A percentile compares a stretch with the other conserved stretches of the same genome.
Conservation (phyloP, 2,888 invertebrate species). For the Mesorhabditis belari region DNA sequence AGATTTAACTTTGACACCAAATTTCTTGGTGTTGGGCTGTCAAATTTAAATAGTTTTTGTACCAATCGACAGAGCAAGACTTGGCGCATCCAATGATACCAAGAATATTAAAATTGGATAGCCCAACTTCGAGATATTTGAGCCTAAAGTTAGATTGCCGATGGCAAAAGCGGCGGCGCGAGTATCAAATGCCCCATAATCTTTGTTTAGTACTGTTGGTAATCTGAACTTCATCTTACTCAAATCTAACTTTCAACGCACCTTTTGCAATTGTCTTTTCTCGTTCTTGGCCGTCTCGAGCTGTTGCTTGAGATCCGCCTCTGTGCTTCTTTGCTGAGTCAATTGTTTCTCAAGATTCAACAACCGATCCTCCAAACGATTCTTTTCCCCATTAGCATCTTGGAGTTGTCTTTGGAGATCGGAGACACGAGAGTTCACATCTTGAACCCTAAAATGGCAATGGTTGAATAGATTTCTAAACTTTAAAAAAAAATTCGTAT, state of each 20-base stretch:
- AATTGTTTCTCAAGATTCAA: conserved; percentile 45
- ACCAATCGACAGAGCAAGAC: no score
- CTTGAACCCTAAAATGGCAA: conserved; percentile 14
- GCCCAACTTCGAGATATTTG: not conserved
- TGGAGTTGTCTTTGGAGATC: conserved; percentile 50
- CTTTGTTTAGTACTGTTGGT: no score
- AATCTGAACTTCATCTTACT: no score
- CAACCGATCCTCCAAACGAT: conserved; percentile 45
- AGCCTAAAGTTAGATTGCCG: no score
- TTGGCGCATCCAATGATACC: no score
- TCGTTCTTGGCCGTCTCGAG: conserved; percentile 47
- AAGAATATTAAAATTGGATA: no score
- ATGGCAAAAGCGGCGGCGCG: no score
- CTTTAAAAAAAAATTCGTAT: no score
- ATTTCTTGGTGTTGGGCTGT: no score
- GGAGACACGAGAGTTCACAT: conserved; percentile 41
- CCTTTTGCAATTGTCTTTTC: conserved; percentile 35
- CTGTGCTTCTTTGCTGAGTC: conserved; percentile 36
- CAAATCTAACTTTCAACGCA: not conserved
- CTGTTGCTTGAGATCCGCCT: conserved; percentile 46
- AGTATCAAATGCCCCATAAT: no score
- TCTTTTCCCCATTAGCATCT: conserved; percentile 46
- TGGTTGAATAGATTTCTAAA: not conserved
- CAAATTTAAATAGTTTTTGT: no score
- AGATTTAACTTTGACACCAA: no score